Base-by-base conservation (phyloP, 2,888 invertebrate species). In the Callosobruchus maculatus region DNA sequence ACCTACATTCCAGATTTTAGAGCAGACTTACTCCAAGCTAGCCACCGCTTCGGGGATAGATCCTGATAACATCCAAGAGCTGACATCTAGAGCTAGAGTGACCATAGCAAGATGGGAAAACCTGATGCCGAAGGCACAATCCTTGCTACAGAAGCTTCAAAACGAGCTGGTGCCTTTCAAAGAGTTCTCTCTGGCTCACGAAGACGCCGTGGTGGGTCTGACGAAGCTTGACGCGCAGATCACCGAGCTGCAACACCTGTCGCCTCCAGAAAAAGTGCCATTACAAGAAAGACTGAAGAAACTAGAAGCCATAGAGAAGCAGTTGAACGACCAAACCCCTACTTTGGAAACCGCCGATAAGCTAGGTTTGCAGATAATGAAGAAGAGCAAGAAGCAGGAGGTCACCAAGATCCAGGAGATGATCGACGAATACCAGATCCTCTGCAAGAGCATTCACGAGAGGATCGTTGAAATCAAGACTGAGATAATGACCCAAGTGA, bases 211-310 rank as follows among this genome's bases (percentile, higher is more conserved):
- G 0, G 90, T 94, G 18, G 91, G 91, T 1, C 85, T 95, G 22
- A 92, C 93, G 0, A 91, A 92, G 80, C 89, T 94, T 0, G 94
- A 95, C 80, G 92, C 93, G 0, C 88, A 92, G 67, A 86, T 96
- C 20, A 94, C 94, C 0, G 90, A 94, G 74, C 86, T 93, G 2
- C 89, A 94, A 80, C 92, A 92, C 80, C 87, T 93, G 0, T 88
- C 90, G 0, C 77, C 86, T 78, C 81, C 90, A 82, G 78, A 87
- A 80, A 78, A 88, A 84, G 80, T 87, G 70, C 75, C 89, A 81
- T 77, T 86, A 85, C 77, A 86, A 86, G 85, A 84, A 70, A 85
- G 84, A 74, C 80, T 87, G n/a, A 84, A 86, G 68, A 86, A 87
- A 74, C 82, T 93, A 21, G 88, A 89, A 75, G 90, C 87, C 0